Evolutionary conservation across 2,113 vertebrate species (phyloP), one percentile per base, ranked within the genome.

Genomic region (Sinocyclocheilus anophthalmus): DNA sequence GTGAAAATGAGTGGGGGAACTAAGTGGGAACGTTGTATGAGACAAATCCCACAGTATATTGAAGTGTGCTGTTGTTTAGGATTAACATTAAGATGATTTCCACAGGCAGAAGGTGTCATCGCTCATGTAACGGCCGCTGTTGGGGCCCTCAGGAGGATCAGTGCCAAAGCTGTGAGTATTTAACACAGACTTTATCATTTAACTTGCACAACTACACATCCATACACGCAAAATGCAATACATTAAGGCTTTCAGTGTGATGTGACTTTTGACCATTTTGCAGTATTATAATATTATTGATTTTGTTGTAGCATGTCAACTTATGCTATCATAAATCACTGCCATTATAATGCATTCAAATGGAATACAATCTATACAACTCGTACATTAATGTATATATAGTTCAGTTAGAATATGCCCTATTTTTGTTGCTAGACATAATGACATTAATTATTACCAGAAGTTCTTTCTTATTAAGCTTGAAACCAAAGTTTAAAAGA

Each of bases 111-210:
- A 95, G 95, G 20, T 99, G 98, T 90, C 97, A 98, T 89, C 96
- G 97, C 61, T 96, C 97, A 3, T 99, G 98, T 89, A 97, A 96
- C 2, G 98, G 97, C 72, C 95, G 97, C 53, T 99, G 98, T 91
- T 99, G 98, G 98, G 97, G 97, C 70, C 96, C 96, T 55, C 96
- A 96, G 3, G 97, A 97, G 69, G 94, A 96, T 79, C 97, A 99
- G 86, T 99, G 98, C 91, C 98, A 99, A 92, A 97, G 93, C 72
- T 93, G 98, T 99, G 95, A 97, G 98, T 97, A 75, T 80, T 48
- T 50, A 33, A 18, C 26, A 39, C 9, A 42, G 42, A 18, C 9
- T 22, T 39, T 5, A 42, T 42, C 18, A 39, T 39, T 39, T 39
- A 39, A 42, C 9, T 39, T 72, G 69, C 18, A 22, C 16, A 39